These are phyloP conservation scores for Acromyrmex echinatior DNA, from an alignment of 1,140 invertebrate genomes.

Conservation along the genomic window DNA sequence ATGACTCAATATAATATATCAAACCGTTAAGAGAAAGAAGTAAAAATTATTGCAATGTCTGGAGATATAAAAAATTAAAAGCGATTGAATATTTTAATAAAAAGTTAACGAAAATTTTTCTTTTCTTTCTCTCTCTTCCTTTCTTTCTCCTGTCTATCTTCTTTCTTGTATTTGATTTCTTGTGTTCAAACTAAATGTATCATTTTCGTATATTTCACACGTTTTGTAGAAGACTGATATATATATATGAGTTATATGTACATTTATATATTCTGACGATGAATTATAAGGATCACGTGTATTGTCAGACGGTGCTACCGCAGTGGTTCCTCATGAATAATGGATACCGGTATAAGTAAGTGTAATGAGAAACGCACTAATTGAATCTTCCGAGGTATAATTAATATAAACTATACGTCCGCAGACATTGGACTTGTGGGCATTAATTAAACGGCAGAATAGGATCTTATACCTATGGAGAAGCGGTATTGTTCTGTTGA, in stretches of 20 bases:
- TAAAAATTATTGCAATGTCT: neutral
- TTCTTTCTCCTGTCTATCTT: neutral
- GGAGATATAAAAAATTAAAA: neutral
- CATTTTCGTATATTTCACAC: neutral
- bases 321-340: conserved; percentile 83
- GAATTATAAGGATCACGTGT: conserved; percentile 76
- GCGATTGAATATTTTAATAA: neutral
- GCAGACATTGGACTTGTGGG: conserved; percentile 73
- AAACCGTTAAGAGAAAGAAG: neutral
- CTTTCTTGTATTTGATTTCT: neutral
- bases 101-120: neutral
- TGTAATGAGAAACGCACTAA: conserved; percentile 86
- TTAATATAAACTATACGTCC: conserved; percentile 84
- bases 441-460: conserved; percentile 82
- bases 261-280: conserved; percentile 50
- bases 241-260: neutral
- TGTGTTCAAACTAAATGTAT: conserved; percentile 2
- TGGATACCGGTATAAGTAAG: conserved; percentile 84
- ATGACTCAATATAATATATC: neutral
- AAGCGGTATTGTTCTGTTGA: conserved; percentile 48
- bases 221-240: conserved; percentile 10
- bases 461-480: conserved; percentile 64
- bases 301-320: conserved; percentile 78
- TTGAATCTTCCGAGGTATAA: conserved; percentile 86
- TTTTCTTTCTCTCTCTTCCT: neutral